Conservation (phyloP, 2,888 invertebrate species). For the Plagodis dolabraria region DNA sequence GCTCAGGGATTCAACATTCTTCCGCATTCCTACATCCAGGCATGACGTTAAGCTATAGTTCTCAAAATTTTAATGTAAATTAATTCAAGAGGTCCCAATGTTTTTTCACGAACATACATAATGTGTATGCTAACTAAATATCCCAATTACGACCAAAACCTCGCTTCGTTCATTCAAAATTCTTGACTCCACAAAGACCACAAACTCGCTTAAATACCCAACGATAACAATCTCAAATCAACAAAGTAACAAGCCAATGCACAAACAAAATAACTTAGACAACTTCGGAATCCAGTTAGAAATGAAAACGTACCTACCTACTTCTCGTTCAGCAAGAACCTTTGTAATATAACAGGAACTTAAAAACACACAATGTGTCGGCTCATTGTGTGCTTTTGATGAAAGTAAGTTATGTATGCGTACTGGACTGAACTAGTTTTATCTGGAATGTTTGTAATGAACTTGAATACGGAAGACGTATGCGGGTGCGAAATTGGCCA, state of each 20-base stretch:
- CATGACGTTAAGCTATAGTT: no score
- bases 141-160: no score
- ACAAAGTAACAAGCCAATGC: background rate
- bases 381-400: conserved; percentile 10
- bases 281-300: conserved; percentile 3
- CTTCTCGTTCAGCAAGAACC: conserved; percentile 17
- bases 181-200: no score
- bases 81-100: no score
- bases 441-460: conserved; percentile 15
- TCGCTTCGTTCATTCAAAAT: no score
- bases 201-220: no score
- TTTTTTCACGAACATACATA: no score
- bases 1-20: no score
- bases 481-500: conserved; percentile 7
- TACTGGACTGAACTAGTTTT: conserved; percentile 10
- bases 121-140: no score
- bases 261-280: background rate
- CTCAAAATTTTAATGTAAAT: no score
- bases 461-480: background rate
- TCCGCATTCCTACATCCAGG: no score
- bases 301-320: conserved; percentile 5
- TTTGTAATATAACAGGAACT: background rate
- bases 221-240: no score
- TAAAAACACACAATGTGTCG: background rate
- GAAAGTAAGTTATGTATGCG: conserved; percentile 2